phyloP scores from a whole-genome alignment of 2,797 vertebrate genomes.

The Sandelia bainsii region DNA sequence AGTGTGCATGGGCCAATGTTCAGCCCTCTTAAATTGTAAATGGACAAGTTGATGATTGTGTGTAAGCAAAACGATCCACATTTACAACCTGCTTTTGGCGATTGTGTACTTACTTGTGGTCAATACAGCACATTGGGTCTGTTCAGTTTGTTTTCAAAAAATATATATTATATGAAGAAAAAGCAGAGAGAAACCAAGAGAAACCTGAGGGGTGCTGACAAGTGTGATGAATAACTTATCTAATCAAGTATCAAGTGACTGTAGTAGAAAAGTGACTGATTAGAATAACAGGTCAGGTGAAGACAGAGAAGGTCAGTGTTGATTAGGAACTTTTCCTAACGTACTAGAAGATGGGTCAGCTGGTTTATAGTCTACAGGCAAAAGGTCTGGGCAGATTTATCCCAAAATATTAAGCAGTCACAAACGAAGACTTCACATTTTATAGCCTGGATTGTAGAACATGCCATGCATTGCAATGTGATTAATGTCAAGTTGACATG shows the following conservation, averaged over 20 bases:
- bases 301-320: slow-evolving; percentile 53
- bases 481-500: background rate
- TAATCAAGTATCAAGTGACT: slow-evolving; percentile 72
- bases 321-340: slow-evolving; percentile 41
- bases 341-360: slow-evolving; percentile 17
- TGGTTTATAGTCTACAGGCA: slow-evolving; percentile 3
- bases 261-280: slow-evolving; percentile 61
- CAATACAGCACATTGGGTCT: too few species aligned
- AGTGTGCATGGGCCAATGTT: too few species aligned
- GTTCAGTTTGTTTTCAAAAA: background rate
- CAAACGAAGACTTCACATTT: background rate
- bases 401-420: background rate
- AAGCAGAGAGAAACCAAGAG: background rate
- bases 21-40: too few species aligned
- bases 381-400: background rate
- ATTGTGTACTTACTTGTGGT: too few species aligned
- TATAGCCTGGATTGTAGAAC: background rate
- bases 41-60: too few species aligned
- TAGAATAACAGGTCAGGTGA: slow-evolving; percentile 65
- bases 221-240: slow-evolving; percentile 57
- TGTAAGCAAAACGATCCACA: background rate
- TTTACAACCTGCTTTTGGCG: background rate
- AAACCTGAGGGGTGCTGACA: slow-evolving; percentile 4
- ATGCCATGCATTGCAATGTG: background rate
- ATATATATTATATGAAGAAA: background rate